Percentiles rank a stretch among this genome's conserved stretches.
Conservation (phyloP, 2,888 invertebrate genomes). For the Pristionchus fissidentatus region DNA sequence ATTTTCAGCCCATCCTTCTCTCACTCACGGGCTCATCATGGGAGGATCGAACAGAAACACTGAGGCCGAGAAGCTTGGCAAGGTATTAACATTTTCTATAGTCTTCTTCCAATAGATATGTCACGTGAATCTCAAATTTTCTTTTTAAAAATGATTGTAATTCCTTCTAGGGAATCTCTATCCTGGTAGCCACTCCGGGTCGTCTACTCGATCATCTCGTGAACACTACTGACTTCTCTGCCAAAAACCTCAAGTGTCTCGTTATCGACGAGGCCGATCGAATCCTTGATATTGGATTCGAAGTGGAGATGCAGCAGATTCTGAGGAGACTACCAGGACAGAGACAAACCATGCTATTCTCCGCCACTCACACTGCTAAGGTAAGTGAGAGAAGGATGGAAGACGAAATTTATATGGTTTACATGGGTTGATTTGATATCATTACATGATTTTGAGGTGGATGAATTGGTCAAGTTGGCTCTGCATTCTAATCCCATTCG, state of each 20-base stretch:
- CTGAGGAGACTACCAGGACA: slow-evolving; percentile 90
- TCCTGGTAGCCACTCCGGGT: slow-evolving; percentile 95
- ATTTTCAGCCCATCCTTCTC: slow-evolving; percentile 84
- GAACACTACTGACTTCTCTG: slow-evolving; percentile 91
- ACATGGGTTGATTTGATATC: background rate
- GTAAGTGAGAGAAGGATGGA: background rate
- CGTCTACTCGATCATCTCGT: slow-evolving; percentile 92
- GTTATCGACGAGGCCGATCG: slow-evolving; percentile 98
- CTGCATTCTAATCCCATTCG: slow-evolving; percentile 93
- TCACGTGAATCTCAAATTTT: background rate
- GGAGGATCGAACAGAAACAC: slow-evolving; percentile 92
- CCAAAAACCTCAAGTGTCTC: slow-evolving; percentile 92
- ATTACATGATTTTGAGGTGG: slow-evolving; percentile 79
- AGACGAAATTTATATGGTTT: background rate
- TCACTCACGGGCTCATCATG: slow-evolving; percentile 94
- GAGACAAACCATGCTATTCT: slow-evolving; percentile 96
- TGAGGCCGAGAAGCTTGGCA: slow-evolving; percentile 90
- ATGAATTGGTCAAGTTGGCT: slow-evolving; percentile 89
- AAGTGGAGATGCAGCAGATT: slow-evolving; percentile 93
- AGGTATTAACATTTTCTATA: slow-evolving; percentile 74
- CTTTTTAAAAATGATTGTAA: background rate
- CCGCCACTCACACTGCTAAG: slow-evolving; percentile 93
- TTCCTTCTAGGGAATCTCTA: slow-evolving; percentile 84
- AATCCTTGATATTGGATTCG: slow-evolving; percentile 96
- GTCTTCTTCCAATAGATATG: background rate